Evolutionary conservation across 2,888 invertebrate genomes (phyloP).

Genomic region (Himalopsyche anomala): DNA sequence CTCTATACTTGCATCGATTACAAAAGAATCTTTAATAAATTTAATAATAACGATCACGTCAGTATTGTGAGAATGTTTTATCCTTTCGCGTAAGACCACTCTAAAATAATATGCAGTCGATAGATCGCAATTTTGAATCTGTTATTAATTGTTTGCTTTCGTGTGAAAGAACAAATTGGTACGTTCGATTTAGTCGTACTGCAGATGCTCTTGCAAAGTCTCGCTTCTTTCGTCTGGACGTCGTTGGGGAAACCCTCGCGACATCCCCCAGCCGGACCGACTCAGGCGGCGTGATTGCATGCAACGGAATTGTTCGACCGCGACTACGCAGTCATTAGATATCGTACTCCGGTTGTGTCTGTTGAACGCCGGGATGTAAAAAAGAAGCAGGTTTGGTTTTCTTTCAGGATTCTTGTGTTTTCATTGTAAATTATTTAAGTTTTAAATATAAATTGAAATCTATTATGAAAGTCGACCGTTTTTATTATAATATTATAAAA

Average conservation of each 20-base stretch:
- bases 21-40: conserved; percentile 18
- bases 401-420: conserved; percentile 32
- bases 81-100: conserved; percentile 1
- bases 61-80: background rate
- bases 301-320: background rate
- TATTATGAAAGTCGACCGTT: conserved; percentile 43
- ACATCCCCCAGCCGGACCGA: background rate
- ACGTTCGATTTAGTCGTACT: background rate
- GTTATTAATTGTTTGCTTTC: background rate
- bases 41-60: background rate
- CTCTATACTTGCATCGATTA: conserved; percentile 4
- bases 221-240: background rate
- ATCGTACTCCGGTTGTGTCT: conserved; percentile 21
- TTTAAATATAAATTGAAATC: conserved; percentile 35
- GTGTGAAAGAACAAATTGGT: background rate
- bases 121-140: background rate
- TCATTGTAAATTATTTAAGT: conserved; percentile 40
- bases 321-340: background rate
- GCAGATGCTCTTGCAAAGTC: background rate
- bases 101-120: background rate
- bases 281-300: background rate
- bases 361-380: conserved; percentile 4
- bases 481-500: conserved; percentile 45
- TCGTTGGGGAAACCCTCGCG: background rate
- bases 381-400: conserved; percentile 25